These are phyloP conservation scores for Podargus strigoides DNA, from an alignment of 2,797 vertebrate species.

Conservation along the genomic window DNA sequence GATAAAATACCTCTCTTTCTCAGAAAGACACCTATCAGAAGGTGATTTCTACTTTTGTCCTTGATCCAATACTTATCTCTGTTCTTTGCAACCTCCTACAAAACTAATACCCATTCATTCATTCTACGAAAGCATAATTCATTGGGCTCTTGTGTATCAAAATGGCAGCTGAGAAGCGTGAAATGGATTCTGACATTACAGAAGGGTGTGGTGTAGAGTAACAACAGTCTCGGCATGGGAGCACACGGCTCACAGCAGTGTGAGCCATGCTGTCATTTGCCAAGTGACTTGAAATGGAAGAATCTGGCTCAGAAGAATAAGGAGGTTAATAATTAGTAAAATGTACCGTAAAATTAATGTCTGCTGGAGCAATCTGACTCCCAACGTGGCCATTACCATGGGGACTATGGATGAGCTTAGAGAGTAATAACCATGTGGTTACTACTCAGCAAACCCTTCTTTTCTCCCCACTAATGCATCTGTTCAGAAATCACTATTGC, in stretches of 20 bases:
- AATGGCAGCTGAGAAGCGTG: conserved; percentile 30
- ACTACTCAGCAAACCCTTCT: conserved; percentile 21
- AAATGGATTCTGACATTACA: conserved; percentile 23
- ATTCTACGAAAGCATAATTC: conserved; percentile 6
- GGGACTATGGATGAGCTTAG: conserved; percentile 31
- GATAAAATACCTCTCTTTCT: neutral
- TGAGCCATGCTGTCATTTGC: conserved; percentile 9
- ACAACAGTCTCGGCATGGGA: neutral
- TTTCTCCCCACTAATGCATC: neutral
- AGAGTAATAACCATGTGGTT: conserved; percentile 38
- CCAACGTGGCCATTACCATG: conserved; percentile 12
- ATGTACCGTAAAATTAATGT: conserved; percentile 40
- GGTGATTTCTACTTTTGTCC: neutral
- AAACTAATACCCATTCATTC: neutral
- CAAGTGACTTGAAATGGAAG: conserved; percentile 37
- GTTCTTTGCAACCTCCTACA: neutral
- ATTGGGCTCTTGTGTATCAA: neutral
- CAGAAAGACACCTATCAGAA: neutral
- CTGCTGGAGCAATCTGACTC: conserved; percentile 43
- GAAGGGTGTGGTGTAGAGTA: neutral
- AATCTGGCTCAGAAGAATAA: conserved; percentile 39
- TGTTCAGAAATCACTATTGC: conserved; percentile 11
- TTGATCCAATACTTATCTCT: neutral
- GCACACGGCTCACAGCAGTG: neutral
- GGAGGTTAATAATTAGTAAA: conserved; percentile 62